Conservation (phyloP, 2,113 vertebrate species). For the Piaya cayana region DNA sequence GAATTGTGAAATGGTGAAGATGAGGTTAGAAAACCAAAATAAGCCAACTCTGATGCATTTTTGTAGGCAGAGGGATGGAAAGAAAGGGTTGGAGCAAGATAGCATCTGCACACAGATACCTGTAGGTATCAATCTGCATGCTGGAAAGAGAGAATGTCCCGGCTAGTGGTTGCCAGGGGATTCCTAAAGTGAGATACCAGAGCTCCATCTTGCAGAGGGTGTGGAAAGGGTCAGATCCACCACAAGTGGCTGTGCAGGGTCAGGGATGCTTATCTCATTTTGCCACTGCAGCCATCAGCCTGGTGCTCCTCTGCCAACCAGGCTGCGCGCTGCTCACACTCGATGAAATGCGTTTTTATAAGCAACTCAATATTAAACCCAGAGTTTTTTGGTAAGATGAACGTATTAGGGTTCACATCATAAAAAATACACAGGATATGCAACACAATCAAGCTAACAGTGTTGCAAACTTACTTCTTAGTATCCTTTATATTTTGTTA, state of each 20-base stretch:
- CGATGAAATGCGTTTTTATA: not conserved
- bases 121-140: not conserved
- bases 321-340: fast-evolving
- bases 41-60: not conserved
- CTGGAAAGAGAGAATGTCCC: not conserved
- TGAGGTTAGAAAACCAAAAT: not conserved
- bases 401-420: not conserved
- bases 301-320: fast-evolving
- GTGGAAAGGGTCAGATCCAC: not conserved
- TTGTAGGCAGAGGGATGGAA: not conserved
- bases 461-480: not conserved
- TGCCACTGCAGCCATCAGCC: not conserved
- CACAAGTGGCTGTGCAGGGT: fast-evolving
- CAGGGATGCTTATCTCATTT: not conserved
- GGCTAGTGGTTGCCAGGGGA: not conserved
- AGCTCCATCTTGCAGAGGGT: fast-evolving
- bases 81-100: fast-evolving
- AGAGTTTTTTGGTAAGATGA: not conserved
- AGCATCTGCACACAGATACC: not conserved
- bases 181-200: not conserved
- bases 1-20: not conserved
- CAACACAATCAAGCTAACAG: not conserved
- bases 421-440: not conserved
- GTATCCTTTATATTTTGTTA: not conserved
- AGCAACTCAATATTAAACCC: not conserved